Base-by-base conservation (phyloP, 2,888 invertebrate genomes). In the Athalia circularis region DNA sequence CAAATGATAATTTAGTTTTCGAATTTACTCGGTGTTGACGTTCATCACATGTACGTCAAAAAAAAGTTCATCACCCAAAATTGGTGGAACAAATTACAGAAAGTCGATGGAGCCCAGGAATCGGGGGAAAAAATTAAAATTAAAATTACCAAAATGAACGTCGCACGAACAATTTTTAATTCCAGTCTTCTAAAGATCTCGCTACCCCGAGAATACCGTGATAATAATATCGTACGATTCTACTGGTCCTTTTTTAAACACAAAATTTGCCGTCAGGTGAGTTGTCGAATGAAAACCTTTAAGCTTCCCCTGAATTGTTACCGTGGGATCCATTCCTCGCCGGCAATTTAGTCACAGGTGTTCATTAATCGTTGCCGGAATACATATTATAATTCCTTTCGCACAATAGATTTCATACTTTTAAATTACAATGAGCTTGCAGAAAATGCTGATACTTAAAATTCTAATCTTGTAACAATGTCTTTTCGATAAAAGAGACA, bases 191-290 rank as follows among this genome's bases (percentile, higher is more conserved):
- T 15, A 9, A 62, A 64, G n/a, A 6, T 50, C 7, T 11, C 50
- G 6, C 8, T 50, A 64, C 59, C 6, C 3, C 13, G 13, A 8
- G 8, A 9, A 4, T 62, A 52, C n/a, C 50, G 5, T 43, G 29
- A 29, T 29, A 29, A 64, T 52, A 48, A 50, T 5, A 9, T 52
- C n/a, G 29, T 64, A 50, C 43, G 50, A 45, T 75, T 75, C 3
- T 62, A 75, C 75, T 15, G 50, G 15, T 75, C 62, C 9, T 5
- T 50, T 29, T 50, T 45, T 1, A 64, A 61, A 45, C n/a, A 59
- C 59, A 72, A 43, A 72, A 72, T 8, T 13, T 72, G 52, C 47
- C 59, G 57, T 59, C 57, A 57, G 72, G 72, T 72, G 59, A 15
- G 8, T 72, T 4, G 45, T 52, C 11, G 54, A 68, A 68, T 54